Evolutionary conservation across 2,113 vertebrate species (phyloP), one percentile per base, ranked within the genome.

Genomic region (Python bivittatus): DNA sequence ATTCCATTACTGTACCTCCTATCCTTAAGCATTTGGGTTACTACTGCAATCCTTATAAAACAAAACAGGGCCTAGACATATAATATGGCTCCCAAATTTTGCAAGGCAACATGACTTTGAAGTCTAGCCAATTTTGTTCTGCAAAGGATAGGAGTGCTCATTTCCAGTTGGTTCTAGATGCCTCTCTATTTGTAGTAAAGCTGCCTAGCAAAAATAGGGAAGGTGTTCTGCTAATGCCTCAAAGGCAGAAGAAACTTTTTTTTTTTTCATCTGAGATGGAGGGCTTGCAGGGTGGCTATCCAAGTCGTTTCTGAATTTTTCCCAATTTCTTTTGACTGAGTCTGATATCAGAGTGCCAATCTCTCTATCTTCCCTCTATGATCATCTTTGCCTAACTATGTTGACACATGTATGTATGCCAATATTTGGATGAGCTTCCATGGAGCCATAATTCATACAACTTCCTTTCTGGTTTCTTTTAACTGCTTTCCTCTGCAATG

Each of bases 161-260:
- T 58, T 88, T 61, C 42, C 48, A 84, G 48, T 88, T 83, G 91
- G 88, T 91, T 91, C 23, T 0, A 58, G 89, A 38, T 84, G 90
- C 48, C 13, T 90, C 54, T 91, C 93, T 93, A 94, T 33, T 54
- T 89, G 58, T 85, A 22, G 79, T 23, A 57, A 58, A 92, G 83
- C 79, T 56, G 93, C 92, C 95, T 96, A 95, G 95, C 93, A 93
- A 95, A 93, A 61, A 29, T 0, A 38, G 86, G 92, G 93, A 95
- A 96, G 23, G 94, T 93, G 92, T 17, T 90, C 88, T 72, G 44
- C 68, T 61, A 64, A 44, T 44, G 57, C 56, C 90, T 93, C n/a
- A 27, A 86, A 38, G 52, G 58, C 1, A 48, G 54, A 57, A 68
- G 38, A 52, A 72, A 86, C n/a, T 12, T 13, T 58, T 84, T 58